Conservation (phyloP, 2,797 vertebrate genomes). For the Philypnodon macrostomus region DNA sequence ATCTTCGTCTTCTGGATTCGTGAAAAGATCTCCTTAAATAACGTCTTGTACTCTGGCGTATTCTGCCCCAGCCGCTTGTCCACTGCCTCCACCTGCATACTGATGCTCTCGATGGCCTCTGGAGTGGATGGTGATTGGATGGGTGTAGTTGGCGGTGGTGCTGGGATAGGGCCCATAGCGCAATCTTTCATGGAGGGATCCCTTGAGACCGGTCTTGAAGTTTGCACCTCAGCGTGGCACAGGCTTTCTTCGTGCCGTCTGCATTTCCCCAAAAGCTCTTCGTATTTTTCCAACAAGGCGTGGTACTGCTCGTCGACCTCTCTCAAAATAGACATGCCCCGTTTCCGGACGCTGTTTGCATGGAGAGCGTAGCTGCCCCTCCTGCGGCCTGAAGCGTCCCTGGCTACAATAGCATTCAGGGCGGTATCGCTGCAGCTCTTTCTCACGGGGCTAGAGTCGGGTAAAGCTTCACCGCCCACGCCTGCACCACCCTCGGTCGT, state of each 20-base stretch:
- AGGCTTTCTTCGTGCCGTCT: conserved; percentile 89
- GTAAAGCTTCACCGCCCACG: conserved; percentile 57
- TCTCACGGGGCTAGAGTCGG: conserved; percentile 78
- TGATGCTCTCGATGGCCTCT: conserved; percentile 85
- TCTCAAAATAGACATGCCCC: conserved; percentile 96
- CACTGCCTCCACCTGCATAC: conserved; percentile 90
- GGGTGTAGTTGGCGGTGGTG: conserved; percentile 71
- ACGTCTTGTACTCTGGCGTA: conserved; percentile 95
- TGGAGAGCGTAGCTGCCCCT: conserved; percentile 90
- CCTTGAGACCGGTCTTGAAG: conserved; percentile 91
- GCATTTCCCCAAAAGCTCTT: conserved; percentile 93
- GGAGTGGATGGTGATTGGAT: conserved; percentile 80
- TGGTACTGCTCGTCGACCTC: conserved; percentile 99
- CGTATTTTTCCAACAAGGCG: conserved; percentile 92
- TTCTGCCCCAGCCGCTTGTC: conserved; percentile 93
- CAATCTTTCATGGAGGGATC: conserved; percentile 97
- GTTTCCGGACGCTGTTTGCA: conserved; percentile 88
- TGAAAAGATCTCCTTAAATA: conserved; percentile 98
- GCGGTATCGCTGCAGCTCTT: conserved; percentile 98
- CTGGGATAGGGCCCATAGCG: conserved; percentile 63
- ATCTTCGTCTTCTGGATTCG: conserved; percentile 98
- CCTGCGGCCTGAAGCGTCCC: conserved; percentile 86
- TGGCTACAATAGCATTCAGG: conserved; percentile 88
- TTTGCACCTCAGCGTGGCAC: conserved; percentile 90
- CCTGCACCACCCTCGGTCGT: conserved; percentile 43